Evolutionary conservation across 2,888 invertebrate genomes (phyloP).

Genomic region (Antitype chi): DNA sequence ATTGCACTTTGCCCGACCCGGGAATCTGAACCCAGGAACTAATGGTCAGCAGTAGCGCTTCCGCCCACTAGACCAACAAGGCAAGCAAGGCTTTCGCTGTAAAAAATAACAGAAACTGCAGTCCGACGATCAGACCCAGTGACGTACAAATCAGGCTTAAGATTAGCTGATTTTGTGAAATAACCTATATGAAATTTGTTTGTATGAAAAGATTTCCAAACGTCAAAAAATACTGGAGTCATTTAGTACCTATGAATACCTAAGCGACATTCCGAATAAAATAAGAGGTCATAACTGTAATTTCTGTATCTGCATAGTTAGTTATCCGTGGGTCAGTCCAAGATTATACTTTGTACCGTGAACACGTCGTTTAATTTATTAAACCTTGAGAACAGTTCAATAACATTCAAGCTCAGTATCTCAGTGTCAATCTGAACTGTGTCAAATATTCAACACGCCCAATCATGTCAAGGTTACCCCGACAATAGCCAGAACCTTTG

Average conservation of each 20-base stretch:
- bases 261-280: conserved; percentile 4
- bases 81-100: no score
- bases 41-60: no score
- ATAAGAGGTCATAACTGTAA: conserved; percentile 27
- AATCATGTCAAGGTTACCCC: conserved; percentile 51
- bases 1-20: no score
- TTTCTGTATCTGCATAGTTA: no score
- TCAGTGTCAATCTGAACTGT: conserved; percentile 30
- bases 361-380: no score
- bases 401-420: conserved; percentile 17
- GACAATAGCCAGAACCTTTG: conserved; percentile 32
- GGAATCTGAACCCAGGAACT: no score
- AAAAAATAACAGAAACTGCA: background rate
- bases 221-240: background rate
- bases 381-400: no score
- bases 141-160: background rate
- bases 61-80: no score
- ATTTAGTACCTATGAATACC: background rate
- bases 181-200: background rate
- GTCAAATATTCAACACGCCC: conserved; percentile 33
- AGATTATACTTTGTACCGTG: no score
- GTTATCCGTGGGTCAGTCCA: no score
- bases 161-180: background rate
- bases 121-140: background rate
- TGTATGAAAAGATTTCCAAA: background rate